Percentiles rank a stretch among this genome's conserved stretches.
These are phyloP conservation scores for Saimiri boliviensis DNA, from an alignment of 2,113 vertebrate genomes.

Conservation along the genomic window DNA sequence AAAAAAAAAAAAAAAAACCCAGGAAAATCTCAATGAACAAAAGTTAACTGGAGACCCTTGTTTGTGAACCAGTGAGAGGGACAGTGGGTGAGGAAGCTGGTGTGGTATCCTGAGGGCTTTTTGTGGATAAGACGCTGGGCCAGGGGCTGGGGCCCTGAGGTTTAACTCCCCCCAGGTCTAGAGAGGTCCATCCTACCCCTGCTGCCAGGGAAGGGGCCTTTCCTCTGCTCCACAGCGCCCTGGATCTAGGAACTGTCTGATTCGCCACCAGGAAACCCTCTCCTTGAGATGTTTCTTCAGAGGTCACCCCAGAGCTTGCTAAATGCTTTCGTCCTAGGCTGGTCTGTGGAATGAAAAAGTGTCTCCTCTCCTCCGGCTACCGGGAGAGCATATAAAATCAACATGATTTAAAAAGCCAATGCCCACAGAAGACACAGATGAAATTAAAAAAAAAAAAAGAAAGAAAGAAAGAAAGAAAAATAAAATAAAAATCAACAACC, in stretches of 20 bases:
- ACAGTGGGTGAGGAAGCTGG: background rate
- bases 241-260: background rate
- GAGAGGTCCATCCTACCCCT: background rate
- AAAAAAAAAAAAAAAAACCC: too few relatives aligned
- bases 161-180: background rate
- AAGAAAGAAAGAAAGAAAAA: background rate
- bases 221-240: background rate
- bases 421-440: slow-evolving; percentile 39
- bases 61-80: background rate
- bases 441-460: background rate
- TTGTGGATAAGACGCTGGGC: too few relatives aligned
- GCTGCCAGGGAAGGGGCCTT: background rate
- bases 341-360: background rate
- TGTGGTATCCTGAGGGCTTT: too few relatives aligned
- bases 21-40: background rate
- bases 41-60: background rate
- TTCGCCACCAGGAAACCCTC: background rate
- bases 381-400: background rate
- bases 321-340: background rate
- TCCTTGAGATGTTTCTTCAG: background rate
- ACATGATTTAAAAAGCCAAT: background rate
- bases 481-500: slow-evolving; percentile 28
- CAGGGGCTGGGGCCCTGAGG: too few relatives aligned
- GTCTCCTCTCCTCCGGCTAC: background rate
- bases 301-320: background rate